Evolutionary conservation across 2,113 vertebrate species (phyloP), one percentile per base, ranked within the genome.

Genomic region (Gavialis gangeticus): DNA sequence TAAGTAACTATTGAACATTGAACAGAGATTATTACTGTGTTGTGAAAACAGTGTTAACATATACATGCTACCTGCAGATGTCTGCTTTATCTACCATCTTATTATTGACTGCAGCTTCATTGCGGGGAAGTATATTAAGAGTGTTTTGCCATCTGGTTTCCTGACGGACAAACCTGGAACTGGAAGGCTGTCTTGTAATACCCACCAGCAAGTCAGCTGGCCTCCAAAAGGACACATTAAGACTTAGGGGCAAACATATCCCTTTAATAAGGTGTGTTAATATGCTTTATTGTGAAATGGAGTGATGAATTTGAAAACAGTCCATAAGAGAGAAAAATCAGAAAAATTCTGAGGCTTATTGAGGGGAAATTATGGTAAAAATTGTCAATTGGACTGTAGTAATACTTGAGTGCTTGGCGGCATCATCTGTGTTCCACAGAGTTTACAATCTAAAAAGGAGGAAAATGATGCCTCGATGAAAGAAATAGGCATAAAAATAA

Each of bases 201-300:
- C 88, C 84, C 30, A 57, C 15, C 81, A 89, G 58, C 57, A 84
- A 62, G 84, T 85, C 92, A 86, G 92, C 24, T 67, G 82, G 85
- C 28, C 79, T 96, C 69, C 60, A 75, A 82, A 71, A 92, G 58
- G 83, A 89, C 34, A 22, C 91, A 46, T 91, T 46, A 46, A 89
- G 46, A 93, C 91, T 67, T 80, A 66, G 92, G 84, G 93, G n/a
- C 92, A 85, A 86, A 73, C 92, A 93, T 21, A 86, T 89, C 84
- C 82, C 91, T 94, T 81, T 88, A 89, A 67, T 67, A 28, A 13
- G 81, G 78, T 21, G 78, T 66, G 3, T 66, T 79, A 86, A 91
- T 91, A 92, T 86, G 87, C 84, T 58, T 78, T 66, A 28, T 91
- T 37, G 75, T n/a, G 64, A 93, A 69, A 91, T 92, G 54, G 94